phyloP scores from a whole-genome alignment of 1,140 invertebrate genomes.

The Neodiprion lecontei region DNA sequence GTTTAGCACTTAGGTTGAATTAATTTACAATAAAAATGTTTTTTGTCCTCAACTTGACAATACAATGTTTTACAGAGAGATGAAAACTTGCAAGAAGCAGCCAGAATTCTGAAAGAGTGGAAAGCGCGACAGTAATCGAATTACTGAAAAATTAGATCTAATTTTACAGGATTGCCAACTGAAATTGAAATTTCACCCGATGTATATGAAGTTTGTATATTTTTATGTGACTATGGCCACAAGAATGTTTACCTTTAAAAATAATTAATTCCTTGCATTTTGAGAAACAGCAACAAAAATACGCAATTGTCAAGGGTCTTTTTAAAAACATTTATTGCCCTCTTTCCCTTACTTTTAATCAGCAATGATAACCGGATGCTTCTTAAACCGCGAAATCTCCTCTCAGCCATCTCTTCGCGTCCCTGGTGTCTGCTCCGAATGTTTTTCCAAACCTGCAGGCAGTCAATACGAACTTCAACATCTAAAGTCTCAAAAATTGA shows the following conservation, averaged over 20 bases:
- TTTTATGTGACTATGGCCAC: background rate
- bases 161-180: background rate
- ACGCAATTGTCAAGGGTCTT: background rate
- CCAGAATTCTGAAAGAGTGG: slow-evolving; percentile 69
- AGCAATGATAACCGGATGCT: too few relatives aligned
- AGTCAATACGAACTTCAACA: slow-evolving; percentile 17
- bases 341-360: background rate
- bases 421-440: slow-evolving; percentile 72
- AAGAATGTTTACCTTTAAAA: background rate
- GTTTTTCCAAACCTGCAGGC: slow-evolving; percentile 72
- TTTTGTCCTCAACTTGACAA: background rate
- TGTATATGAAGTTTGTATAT: background rate
- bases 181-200: background rate
- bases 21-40: slow-evolving; percentile 22
- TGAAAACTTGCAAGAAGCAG: slow-evolving; percentile 75
- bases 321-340: background rate
- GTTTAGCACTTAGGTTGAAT: slow-evolving; percentile 18
- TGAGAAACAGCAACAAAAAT: background rate
- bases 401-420: slow-evolving; percentile 72
- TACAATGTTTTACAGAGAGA: slow-evolving; percentile 68
- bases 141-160: background rate
- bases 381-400: slow-evolving; percentile 36
- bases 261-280: background rate
- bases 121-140: slow-evolving; percentile 48
- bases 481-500: too few relatives aligned